phyloP scores from a whole-genome alignment of 2,113 vertebrate genomes.

The Cacatua alba region DNA sequence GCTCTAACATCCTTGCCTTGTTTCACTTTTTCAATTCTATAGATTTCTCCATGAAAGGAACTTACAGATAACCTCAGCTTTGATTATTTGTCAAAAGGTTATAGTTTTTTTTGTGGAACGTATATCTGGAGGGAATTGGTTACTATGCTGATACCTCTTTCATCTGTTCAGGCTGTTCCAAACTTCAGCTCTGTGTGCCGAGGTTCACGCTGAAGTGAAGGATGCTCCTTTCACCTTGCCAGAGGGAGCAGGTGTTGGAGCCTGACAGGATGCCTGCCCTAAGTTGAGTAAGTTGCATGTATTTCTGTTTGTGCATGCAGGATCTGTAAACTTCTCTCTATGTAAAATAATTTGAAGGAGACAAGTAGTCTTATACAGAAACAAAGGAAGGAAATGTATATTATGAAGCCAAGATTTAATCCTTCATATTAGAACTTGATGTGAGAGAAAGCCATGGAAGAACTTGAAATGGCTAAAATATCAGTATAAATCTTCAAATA shows the following conservation, averaged over 20 bases:
- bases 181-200: fast-evolving
- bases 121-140: neutral
- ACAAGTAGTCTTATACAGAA: neutral
- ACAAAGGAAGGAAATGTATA: neutral
- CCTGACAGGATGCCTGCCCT: neutral
- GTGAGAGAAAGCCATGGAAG: neutral
- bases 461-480: neutral
- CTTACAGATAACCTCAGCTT: neutral
- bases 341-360: neutral
- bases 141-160: neutral
- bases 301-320: neutral
- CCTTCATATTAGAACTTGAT: neutral
- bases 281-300: neutral
- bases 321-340: neutral
- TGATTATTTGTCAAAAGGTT: neutral
- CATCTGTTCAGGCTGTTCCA: neutral
- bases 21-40: neutral
- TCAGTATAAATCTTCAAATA: neutral
- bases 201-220: neutral
- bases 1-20: neutral
- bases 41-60: neutral
- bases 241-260: neutral
- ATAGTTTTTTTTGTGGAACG: neutral
- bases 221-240: neutral
- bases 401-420: neutral